These are phyloP conservation scores for Lutra lutra DNA, from an alignment of 2,797 vertebrate species.

Conservation along the genomic window DNA sequence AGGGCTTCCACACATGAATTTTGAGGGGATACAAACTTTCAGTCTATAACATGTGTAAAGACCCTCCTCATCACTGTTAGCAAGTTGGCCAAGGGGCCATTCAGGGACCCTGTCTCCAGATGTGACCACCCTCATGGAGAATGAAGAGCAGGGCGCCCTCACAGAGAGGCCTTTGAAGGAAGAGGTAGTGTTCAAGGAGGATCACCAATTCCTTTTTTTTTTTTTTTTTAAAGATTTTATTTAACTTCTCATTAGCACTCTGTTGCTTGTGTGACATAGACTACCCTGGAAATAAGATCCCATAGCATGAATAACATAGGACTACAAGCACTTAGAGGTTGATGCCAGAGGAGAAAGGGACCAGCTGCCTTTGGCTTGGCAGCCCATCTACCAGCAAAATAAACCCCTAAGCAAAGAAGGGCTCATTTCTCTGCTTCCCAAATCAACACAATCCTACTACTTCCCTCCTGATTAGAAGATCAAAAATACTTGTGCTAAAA, in stretches of 20 bases:
- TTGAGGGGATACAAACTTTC: background rate
- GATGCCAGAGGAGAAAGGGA: conserved; percentile 61
- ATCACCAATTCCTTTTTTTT: background rate
- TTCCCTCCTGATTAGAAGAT: background rate
- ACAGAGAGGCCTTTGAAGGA: background rate
- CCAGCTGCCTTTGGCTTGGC: conserved; percentile 68
- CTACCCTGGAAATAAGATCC: conserved; percentile 47
- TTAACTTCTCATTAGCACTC: conserved; percentile 70
- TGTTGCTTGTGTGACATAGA: conserved; percentile 54
- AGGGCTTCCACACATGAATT: background rate
- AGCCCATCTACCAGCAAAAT: conserved; percentile 59
- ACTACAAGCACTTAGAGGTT: conserved; percentile 64
- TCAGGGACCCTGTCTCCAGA: background rate
- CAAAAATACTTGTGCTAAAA: conserved; percentile 29
- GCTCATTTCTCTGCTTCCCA: background rate
- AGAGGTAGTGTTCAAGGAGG: background rate
- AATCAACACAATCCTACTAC: background rate
- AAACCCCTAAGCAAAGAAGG: background rate
- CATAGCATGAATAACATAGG: conserved; percentile 70
- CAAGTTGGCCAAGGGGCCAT: background rate
- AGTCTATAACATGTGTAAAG: no score
- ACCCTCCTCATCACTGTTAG: background rate
- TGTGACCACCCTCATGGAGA: background rate
- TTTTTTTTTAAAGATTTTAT: background rate
- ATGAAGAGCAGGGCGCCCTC: background rate